phyloP scores from a whole-genome alignment of 2,888 invertebrate species.

The Rhyacophila evoluta region DNA sequence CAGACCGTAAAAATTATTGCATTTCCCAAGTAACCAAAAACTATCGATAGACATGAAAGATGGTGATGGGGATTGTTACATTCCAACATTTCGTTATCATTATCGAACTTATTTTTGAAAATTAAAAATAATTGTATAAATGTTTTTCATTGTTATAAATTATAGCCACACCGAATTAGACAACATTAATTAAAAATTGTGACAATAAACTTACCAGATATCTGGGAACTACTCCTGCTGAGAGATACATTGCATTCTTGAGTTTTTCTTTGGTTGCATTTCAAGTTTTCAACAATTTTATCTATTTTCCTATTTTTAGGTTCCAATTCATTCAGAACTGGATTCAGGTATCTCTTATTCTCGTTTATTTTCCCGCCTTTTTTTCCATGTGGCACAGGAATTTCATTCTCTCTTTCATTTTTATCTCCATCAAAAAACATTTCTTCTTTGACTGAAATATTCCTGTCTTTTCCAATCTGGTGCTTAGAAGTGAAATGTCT shows the following conservation, averaged over 20 bases:
- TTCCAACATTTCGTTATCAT: no score
- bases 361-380: constrained; percentile 43
- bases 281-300: constrained; percentile 62
- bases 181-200: no score
- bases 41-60: no score
- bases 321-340: constrained; percentile 51
- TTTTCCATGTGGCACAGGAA: constrained; percentile 26
- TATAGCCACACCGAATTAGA: no score
- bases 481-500: constrained; percentile 46
- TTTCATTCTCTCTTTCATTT: constrained; percentile 22
- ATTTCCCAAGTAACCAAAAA: no score
- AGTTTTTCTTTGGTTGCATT: constrained; percentile 54
- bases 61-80: no score
- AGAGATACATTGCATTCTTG: constrained; percentile 35
- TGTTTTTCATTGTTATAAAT: no score
- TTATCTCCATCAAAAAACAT: constrained; percentile 40
- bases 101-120: no score
- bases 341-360: constrained; percentile 48
- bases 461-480: constrained; percentile 34
- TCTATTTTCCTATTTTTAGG: constrained; percentile 62
- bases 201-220: constrained; percentile 39
- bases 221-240: constrained; percentile 35
- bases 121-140: no score
- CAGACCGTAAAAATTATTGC: no score
- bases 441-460: constrained; percentile 42